Conservation (phyloP, 2,888 invertebrate species). For the Conops quadrifasciatus region DNA sequence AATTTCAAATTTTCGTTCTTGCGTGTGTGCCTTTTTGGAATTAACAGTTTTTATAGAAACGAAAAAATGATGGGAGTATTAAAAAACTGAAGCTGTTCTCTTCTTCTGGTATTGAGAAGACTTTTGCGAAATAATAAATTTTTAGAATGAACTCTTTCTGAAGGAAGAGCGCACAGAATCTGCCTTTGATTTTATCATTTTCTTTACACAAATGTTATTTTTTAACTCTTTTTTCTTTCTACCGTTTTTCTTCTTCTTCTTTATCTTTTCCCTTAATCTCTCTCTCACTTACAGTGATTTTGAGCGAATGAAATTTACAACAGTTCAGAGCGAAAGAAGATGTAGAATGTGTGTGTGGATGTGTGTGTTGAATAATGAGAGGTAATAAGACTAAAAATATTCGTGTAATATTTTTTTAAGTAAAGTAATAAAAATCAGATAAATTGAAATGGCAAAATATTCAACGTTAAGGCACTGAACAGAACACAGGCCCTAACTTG, state of each 20-base stretch:
- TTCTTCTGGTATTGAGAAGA: background rate
- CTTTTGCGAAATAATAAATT: background rate
- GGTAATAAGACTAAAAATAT: background rate
- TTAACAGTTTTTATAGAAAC: constrained; percentile 34
- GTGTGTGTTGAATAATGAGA: background rate
- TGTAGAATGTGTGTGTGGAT: background rate
- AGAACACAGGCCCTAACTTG: no score
- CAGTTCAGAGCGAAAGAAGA: background rate
- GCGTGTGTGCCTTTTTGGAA: background rate
- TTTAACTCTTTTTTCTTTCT: constrained; percentile 40
- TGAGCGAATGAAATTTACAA: constrained; percentile 6
- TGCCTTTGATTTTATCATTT: constrained; percentile 56
- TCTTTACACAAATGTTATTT: constrained; percentile 43
- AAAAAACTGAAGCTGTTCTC: no score
- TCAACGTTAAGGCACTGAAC: background rate
- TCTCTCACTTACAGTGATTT: constrained; percentile 32
- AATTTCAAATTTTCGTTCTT: background rate
- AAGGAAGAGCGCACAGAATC: constrained; percentile 45
- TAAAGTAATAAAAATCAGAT: background rate
- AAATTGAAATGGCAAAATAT: background rate
- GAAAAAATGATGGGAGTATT: background rate
- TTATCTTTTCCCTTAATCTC: constrained; percentile 29
- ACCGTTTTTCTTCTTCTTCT: constrained; percentile 13
- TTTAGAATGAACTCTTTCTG: background rate
- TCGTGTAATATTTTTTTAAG: background rate